A percentile compares a stretch with the other conserved stretches of the same genome.
Evolutionary conservation across 2,113 vertebrate species (phyloP).

Genomic region (Caretta caretta): DNA sequence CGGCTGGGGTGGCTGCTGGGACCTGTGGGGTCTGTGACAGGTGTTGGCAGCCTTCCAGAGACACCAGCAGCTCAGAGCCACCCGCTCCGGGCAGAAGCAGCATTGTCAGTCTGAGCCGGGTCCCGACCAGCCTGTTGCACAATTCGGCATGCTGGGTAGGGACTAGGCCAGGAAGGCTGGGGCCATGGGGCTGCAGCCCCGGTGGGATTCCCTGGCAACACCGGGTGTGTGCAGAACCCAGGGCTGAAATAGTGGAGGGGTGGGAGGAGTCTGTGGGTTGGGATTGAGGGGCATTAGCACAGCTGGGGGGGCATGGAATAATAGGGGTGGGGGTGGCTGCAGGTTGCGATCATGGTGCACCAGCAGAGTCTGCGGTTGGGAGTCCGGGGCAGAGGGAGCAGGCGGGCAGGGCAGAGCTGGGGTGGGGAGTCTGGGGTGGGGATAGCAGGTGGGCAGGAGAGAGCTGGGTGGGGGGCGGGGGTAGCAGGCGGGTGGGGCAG

Average conservation of each 20-base stretch:
- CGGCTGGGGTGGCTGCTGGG: neutral
- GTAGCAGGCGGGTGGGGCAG: neutral
- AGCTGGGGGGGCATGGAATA: neutral
- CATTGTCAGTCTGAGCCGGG: neutral
- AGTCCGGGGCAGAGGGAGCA: neutral
- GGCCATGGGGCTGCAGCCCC: neutral
- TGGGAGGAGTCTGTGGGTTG: neutral
- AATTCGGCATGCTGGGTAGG: neutral
- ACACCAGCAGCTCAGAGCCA: neutral
- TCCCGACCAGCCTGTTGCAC: neutral
- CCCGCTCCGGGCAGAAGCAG: neutral
- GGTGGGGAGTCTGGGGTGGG: too few relatives aligned
- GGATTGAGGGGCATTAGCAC: neutral
- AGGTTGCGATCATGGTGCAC: neutral
- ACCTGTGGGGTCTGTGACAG: neutral
- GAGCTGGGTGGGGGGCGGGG: neutral
- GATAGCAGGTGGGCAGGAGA: too few relatives aligned
- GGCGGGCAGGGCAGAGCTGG: neutral
- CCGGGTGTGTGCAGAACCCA: neutral
- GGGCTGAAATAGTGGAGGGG: neutral
- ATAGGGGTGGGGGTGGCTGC: too few relatives aligned
- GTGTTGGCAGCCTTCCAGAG: neutral
- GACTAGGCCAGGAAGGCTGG: neutral
- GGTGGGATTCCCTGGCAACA: neutral
- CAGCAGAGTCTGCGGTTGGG: too few relatives aligned